Evolutionary conservation across 1,140 invertebrate species (phyloP).

Genomic region (Drosophila busckii): DNA sequence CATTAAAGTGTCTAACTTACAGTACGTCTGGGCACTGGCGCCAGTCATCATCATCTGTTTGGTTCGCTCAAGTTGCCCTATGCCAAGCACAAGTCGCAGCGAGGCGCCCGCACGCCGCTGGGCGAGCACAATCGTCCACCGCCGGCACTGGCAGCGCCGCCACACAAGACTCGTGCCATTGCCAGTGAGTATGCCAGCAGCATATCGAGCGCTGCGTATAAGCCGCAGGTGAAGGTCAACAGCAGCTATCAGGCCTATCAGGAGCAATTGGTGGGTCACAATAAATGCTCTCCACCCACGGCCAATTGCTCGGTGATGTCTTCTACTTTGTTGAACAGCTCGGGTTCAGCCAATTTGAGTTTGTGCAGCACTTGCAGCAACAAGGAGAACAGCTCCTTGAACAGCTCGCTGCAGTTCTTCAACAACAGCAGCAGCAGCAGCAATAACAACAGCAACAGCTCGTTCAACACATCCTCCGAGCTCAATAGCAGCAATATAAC

Average conservation of each 20-base stretch:
- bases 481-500: conserved; percentile 51
- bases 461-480: conserved; percentile 62
- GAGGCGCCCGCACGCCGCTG: conserved; percentile 28
- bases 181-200: conserved; percentile 22
- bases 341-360: conserved; percentile 27
- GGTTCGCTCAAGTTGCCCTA: conserved; percentile 40
- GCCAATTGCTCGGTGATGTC: conserved; percentile 36
- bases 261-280: conserved; percentile 11
- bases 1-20: too few species aligned
- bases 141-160: conserved; percentile 32
- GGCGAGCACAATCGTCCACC: conserved; percentile 45
- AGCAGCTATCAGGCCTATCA: conserved; percentile 22
- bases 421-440: conserved; percentile 23
- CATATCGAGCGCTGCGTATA: conserved; percentile 5
- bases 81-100: conserved; percentile 44
- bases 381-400: conserved; percentile 60
- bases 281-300: conserved; percentile 27
- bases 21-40: conserved; percentile 37
- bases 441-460: conserved; percentile 34
- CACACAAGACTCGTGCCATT: conserved; percentile 48
- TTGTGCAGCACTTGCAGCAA: conserved; percentile 34
- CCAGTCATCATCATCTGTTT: conserved; percentile 37
- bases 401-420: conserved; percentile 40
- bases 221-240: conserved; percentile 28
- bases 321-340: conserved; percentile 44